phyloP scores from a whole-genome alignment of 1,140 invertebrate species.

The Zeugodacus cucurbitae region DNA sequence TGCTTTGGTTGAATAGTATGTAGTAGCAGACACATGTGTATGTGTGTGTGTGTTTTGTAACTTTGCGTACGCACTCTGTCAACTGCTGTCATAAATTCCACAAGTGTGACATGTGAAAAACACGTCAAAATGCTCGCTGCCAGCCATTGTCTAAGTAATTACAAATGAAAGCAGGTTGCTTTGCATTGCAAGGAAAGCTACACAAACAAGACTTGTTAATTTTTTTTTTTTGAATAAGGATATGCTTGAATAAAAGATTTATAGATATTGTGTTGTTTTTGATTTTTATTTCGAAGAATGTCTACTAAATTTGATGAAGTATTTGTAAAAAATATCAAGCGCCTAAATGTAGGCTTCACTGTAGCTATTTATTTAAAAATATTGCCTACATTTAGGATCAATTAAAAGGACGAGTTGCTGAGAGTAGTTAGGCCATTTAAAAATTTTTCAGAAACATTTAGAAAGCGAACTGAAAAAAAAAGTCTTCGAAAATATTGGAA shows the following conservation, averaged over 20 bases:
- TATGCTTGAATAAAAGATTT: not conserved
- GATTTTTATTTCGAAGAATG: too few species aligned
- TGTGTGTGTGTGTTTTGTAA: not conserved
- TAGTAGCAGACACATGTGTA: not conserved
- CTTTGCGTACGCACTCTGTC: not conserved
- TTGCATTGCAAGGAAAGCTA: too few species aligned
- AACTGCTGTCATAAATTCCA: constrained; percentile 11
- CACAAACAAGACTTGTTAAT: not conserved
- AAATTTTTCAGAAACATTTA: too few species aligned
- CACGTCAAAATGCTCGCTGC: constrained; percentile 2
- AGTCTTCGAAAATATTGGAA: too few species aligned
- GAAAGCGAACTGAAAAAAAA: too few species aligned
- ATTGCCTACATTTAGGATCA: not conserved
- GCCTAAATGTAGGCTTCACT: not conserved
- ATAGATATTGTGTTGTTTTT: not conserved
- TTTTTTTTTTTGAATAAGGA: not conserved
- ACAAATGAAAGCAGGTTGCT: not conserved
- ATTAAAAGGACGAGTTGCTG: too few species aligned
- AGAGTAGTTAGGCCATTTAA: too few species aligned
- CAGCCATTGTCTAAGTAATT: not conserved
- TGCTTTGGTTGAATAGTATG: not conserved
- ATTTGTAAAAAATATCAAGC: not conserved
- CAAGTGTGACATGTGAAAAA: constrained; percentile 25
- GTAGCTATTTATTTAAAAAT: not conserved
- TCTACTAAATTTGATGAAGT: too few species aligned